Conservation (phyloP, 2,888 invertebrate species). For the Entomobrya proxima region DNA sequence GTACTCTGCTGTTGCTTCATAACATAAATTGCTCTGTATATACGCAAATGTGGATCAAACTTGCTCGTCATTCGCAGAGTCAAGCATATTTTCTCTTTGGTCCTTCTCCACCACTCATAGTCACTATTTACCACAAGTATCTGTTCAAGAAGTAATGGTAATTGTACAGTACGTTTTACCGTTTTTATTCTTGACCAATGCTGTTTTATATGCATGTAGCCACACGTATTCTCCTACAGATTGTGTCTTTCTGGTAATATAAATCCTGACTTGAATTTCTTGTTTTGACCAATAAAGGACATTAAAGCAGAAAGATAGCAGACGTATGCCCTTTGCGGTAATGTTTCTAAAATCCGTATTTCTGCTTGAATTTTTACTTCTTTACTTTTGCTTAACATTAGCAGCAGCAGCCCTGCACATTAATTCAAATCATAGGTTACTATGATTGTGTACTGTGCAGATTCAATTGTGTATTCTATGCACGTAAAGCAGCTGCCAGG, state of each 20-base stretch:
- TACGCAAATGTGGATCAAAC: too few species aligned
- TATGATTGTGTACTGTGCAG: not conserved
- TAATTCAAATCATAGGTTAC: not conserved
- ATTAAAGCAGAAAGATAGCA: not conserved
- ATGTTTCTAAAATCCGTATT: not conserved
- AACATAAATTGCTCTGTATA: too few species aligned
- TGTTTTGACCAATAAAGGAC: conserved; percentile 28
- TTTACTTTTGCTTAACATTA: not conserved
- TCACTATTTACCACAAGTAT: too few species aligned
- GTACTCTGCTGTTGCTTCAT: too few species aligned
- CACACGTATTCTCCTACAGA: too few species aligned
- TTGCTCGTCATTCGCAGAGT: too few species aligned
- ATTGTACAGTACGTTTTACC: too few species aligned
- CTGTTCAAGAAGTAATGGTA: too few species aligned
- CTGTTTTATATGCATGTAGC: too few species aligned
- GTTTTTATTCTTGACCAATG: too few species aligned
- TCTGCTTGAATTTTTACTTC: not conserved
- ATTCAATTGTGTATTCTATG: conserved; percentile 36
- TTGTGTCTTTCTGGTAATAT: not conserved
- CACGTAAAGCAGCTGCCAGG: not conserved
- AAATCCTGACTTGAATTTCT: conserved; percentile 39
- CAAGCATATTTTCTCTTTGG: too few species aligned
- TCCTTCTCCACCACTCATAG: too few species aligned
- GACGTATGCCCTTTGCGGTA: not conserved
- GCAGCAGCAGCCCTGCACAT: not conserved